Percentiles rank a stretch among this genome's conserved stretches.
These are phyloP conservation scores for Agonum fuliginosum DNA, from an alignment of 2,888 invertebrate genomes.

Conservation along the genomic window DNA sequence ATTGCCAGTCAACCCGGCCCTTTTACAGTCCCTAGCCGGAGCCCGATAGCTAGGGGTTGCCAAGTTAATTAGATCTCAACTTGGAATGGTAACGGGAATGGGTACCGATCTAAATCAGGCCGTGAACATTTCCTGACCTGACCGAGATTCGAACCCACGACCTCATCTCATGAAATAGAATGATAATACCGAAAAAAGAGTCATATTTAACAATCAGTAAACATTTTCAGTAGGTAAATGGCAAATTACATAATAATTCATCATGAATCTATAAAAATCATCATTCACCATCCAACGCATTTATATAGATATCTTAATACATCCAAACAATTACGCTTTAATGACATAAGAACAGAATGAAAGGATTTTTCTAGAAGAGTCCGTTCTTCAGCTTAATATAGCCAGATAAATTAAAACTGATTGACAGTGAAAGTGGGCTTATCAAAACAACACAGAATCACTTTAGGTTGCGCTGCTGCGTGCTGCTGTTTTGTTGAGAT, in stretches of 20 bases:
- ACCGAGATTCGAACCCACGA: no score
- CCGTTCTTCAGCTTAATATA: conserved; percentile 19
- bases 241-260: conserved; percentile 14
- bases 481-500: neutral
- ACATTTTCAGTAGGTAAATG: no score
- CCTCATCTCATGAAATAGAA: no score
- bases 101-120: no score
- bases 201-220: no score
- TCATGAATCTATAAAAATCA: conserved; percentile 15
- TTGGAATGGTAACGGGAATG: no score
- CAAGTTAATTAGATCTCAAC: no score
- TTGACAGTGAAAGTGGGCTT: conserved; percentile 37
- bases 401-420: conserved; percentile 29
- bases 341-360: conserved; percentile 13
- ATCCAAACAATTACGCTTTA: conserved; percentile 2
- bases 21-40: no score
- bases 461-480: neutral
- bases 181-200: no score
- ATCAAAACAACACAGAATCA: conserved; percentile 24
- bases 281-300: neutral
- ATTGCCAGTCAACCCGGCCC: no score
- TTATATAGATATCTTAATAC: conserved; percentile 2
- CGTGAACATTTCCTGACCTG: no score
- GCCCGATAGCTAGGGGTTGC: no score
- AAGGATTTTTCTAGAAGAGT: conserved; percentile 1